Conservation (phyloP, 2,113 vertebrate genomes). For the Saguinus midas region DNA sequence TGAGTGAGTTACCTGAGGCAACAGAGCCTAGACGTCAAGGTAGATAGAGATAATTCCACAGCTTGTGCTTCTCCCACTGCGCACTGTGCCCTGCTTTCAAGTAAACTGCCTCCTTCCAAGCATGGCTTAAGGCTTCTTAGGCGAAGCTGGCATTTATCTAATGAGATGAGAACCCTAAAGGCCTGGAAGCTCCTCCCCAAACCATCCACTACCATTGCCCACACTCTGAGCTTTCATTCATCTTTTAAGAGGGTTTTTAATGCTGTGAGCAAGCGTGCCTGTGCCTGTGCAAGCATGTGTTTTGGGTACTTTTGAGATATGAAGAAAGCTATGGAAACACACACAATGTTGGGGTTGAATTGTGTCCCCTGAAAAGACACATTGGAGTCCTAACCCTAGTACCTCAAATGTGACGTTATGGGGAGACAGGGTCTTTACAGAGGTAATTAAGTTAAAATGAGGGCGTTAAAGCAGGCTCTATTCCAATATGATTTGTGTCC, state of each 20-base stretch:
- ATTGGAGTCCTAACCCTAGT: background rate
- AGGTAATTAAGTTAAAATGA: background rate
- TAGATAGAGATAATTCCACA: fast-evolving
- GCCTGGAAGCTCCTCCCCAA: background rate
- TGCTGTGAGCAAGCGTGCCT: background rate
- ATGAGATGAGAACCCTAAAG: background rate
- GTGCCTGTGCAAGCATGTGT: background rate
- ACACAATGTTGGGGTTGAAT: background rate
- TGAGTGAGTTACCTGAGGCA: background rate
- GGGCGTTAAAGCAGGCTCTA: background rate
- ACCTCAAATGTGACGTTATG: background rate
- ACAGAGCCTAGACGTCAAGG: background rate
- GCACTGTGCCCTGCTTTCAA: background rate
- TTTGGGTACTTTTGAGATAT: background rate
- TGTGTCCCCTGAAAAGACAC: background rate
- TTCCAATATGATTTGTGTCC: background rate
- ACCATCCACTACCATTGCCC: background rate
- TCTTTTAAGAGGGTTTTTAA: background rate
- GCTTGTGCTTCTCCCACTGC: background rate
- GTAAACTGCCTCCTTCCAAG: background rate
- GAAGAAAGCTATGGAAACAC: background rate
- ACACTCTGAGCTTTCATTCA: background rate
- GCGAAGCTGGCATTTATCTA: background rate
- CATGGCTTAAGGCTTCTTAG: background rate
- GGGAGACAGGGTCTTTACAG: background rate